Percentiles rank a stretch among this genome's conserved stretches.
Evolutionary conservation across 2,797 vertebrate genomes (phyloP).

Genomic region (Danionella dracula): DNA sequence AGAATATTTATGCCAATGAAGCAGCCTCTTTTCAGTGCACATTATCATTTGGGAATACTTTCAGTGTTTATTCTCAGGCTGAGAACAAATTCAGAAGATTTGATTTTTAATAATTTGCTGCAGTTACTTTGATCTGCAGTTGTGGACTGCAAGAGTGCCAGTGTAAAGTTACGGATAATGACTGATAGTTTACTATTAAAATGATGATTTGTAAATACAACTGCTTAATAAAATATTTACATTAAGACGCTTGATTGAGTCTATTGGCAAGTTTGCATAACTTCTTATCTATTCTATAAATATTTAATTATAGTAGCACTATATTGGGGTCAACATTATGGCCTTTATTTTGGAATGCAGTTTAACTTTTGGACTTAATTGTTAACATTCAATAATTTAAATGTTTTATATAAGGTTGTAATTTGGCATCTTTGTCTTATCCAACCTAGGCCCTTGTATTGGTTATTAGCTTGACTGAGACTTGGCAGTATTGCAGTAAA

Average conservation of each 20-base stretch:
- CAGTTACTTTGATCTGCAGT: conserved; percentile 58
- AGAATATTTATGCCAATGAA: neutral
- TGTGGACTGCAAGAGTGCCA: conserved; percentile 61
- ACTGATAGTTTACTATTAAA: conserved; percentile 47
- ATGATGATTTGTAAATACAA: conserved; percentile 75
- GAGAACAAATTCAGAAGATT: neutral
- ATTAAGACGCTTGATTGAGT: conserved; percentile 50
- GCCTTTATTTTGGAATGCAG: too few species aligned
- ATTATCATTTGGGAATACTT: conserved; percentile 5
- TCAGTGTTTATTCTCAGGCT: conserved; percentile 5
- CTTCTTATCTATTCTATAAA: too few species aligned
- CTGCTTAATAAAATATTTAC: conserved; percentile 80
- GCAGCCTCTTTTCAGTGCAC: neutral
- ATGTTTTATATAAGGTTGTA: too few species aligned
- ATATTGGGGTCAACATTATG: too few species aligned
- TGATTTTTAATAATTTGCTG: conserved; percentile 49
- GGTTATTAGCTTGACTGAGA: too few species aligned
- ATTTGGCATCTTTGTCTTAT: too few species aligned
- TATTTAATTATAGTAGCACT: too few species aligned
- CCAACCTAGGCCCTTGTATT: too few species aligned
- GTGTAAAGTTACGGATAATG: conserved; percentile 68
- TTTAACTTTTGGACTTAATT: too few species aligned
- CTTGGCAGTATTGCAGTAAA: too few species aligned
- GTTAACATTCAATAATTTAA: too few species aligned
- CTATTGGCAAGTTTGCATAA: neutral